phyloP scores from a whole-genome alignment of 2,797 vertebrate genomes.

The Perodicticus potto region DNA sequence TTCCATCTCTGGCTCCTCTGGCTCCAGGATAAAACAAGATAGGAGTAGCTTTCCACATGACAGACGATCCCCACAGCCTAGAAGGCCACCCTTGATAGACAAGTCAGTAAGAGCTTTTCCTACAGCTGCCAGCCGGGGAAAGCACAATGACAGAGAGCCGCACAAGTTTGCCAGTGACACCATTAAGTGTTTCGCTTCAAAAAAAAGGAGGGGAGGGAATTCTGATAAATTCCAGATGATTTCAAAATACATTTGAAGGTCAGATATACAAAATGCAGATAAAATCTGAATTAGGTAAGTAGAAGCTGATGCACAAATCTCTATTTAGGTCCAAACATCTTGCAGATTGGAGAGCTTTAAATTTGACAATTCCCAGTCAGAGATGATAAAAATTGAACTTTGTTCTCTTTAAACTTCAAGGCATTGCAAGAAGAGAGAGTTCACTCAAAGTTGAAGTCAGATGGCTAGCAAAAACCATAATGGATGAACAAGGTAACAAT shows the following conservation, averaged over 20 bases:
- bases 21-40: slow-evolving; percentile 47
- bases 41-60: slow-evolving; percentile 15
- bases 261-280: slow-evolving; percentile 70
- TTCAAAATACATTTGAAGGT: slow-evolving; percentile 64
- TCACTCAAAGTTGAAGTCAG: slow-evolving; percentile 67
- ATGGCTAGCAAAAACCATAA: neutral
- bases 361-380: slow-evolving; percentile 69
- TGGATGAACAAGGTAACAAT: neutral
- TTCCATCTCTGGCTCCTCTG: slow-evolving; percentile 27
- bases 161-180: slow-evolving; percentile 44
- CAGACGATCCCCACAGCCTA: slow-evolving; percentile 49
- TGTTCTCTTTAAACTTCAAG: slow-evolving; percentile 55
- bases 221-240: slow-evolving; percentile 79
- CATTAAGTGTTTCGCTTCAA: slow-evolving; percentile 56
- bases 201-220: neutral
- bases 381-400: slow-evolving; percentile 72
- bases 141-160: neutral
- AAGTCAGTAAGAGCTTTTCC: neutral
- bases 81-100: neutral
- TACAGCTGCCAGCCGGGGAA: slow-evolving; percentile 48
- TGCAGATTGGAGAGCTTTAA: slow-evolving; percentile 67
- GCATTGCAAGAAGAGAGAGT: slow-evolving; percentile 34
- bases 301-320: slow-evolving; percentile 39
- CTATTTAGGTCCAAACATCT: slow-evolving; percentile 63
- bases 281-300: slow-evolving; percentile 67